These are phyloP conservation scores for Temnothorax curvispinosus DNA, from an alignment of 1,140 invertebrate genomes.

Conservation along the genomic window DNA sequence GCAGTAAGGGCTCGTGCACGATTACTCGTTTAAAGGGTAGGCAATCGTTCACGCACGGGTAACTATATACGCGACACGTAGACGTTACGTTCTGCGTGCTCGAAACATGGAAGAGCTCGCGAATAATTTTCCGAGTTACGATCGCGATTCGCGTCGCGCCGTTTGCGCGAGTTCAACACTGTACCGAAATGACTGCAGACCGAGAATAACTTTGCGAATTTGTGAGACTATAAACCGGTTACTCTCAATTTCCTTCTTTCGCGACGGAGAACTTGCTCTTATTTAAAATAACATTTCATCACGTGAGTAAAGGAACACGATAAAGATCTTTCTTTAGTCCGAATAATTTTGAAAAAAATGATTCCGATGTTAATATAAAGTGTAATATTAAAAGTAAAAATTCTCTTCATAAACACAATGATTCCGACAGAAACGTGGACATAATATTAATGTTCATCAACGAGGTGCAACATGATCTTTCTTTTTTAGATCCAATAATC, in stretches of 20 bases:
- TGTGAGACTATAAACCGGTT: neutral
- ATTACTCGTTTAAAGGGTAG: slow-evolving; percentile 56
- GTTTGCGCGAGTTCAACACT: neutral
- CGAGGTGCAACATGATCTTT: neutral
- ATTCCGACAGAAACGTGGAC: neutral
- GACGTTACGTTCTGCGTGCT: neutral
- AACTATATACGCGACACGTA: neutral
- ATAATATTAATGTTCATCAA: neutral
- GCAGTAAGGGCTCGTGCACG: slow-evolving; percentile 50
- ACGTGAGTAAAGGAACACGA: too few relatives aligned
- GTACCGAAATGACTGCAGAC: neutral
- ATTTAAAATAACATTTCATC: neutral
- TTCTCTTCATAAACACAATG: neutral
- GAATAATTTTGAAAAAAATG: neutral
- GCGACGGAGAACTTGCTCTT: neutral
- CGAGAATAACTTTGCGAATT: slow-evolving; percentile 1
- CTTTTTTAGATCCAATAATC: neutral
- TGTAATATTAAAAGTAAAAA: neutral
- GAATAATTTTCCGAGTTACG: slow-evolving; percentile 36
- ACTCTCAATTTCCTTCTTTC: neutral
- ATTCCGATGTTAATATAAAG: neutral
- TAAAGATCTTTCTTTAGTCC: neutral
- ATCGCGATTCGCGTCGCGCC: neutral
- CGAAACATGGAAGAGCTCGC: neutral
- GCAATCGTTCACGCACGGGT: slow-evolving; percentile 52